Base-by-base conservation (phyloP, 2,797 vertebrate species). In the Molossus molossus region DNA sequence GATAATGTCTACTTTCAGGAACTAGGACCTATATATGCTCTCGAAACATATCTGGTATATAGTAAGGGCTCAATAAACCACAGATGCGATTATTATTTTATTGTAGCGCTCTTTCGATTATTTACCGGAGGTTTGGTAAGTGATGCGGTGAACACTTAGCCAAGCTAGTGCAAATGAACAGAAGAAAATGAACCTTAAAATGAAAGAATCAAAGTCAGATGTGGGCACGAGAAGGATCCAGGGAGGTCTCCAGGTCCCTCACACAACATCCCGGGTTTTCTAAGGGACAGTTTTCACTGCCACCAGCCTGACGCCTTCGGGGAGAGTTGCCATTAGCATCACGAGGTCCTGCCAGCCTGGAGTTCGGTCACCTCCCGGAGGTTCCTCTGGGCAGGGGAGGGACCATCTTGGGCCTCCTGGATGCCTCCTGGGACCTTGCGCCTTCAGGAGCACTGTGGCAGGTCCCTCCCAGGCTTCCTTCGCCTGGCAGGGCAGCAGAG, bases 391-490 rank as follows among this genome's bases (percentile, higher is more conserved):
- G 58, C 20, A 72, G 17, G 17, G 1, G 15, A 90, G 45, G 5
- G 1, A 3, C 10, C 11, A 1, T 3, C 15, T 11, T 23, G 12
- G 27, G 58, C 4, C 3, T 13, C 23, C 21, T 18, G 20, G n/a
- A n/a, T n/a, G n/a, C n/a, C n/a, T n/a, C n/a, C n/a, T n/a, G n/a
- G 17, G 25, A 40, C 3, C 5, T 57, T 58, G 5, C 0, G 0
- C 5, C 14, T 29, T 12, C 18, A 8, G 65, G 27, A 4, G 23
- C 25, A 13, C 7, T 4, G 6, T 20, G 33, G 27, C 9, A 27
- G 60, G 50, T 6, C 23, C 33, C 18, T 5, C 23, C 37, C 27
- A 8, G 23, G 1, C 23, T n/a, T 15, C 58, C 27, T 23, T n/a
- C 5, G 0, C 33, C 23, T 58, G 57, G 9, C 20, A 2, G 11